Percentiles rank a stretch among this genome's conserved stretches.
phyloP scores from a whole-genome alignment of 2,888 invertebrate species.

The Volucella inanis region DNA sequence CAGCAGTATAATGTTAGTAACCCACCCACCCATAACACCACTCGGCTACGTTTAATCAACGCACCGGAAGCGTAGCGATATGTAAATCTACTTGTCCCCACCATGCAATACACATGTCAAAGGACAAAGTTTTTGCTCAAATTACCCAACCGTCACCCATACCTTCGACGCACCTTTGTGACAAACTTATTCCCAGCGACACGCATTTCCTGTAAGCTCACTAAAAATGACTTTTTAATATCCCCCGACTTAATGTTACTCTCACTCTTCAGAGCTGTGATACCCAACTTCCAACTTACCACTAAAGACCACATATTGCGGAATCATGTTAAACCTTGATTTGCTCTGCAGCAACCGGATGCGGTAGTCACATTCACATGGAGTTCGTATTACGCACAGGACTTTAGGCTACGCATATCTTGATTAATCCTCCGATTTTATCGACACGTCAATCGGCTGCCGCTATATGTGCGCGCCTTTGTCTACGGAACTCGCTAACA shows the following conservation, averaged over 20 bases:
- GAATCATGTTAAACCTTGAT: constrained; percentile 55
- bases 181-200: constrained; percentile 61
- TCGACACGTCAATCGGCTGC: constrained; percentile 68
- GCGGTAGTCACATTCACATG: constrained; percentile 71
- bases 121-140: constrained; percentile 60
- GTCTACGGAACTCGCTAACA: constrained; percentile 70
- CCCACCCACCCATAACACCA: constrained; percentile 26
- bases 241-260: constrained; percentile 52
- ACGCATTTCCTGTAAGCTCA: constrained; percentile 71
- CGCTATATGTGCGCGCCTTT: constrained; percentile 56
- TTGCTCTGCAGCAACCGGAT: constrained; percentile 67
- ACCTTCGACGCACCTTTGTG: constrained; percentile 40
- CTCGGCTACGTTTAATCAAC: neutral
- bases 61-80: constrained; percentile 47
- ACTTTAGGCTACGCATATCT: constrained; percentile 44
- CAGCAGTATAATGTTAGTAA: constrained; percentile 10
- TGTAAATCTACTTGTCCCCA: constrained; percentile 67
- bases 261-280: neutral
- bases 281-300: neutral
- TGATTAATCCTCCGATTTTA: constrained; percentile 68
- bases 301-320: constrained; percentile 44
- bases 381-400: constrained; percentile 68
- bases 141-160: constrained; percentile 51
- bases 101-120: constrained; percentile 59
- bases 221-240: constrained; percentile 70